Percentiles rank a stretch among this genome's conserved stretches.
These are phyloP conservation scores for Wiebesia pumilae DNA, from an alignment of 1,140 invertebrate genomes.

Conservation along the genomic window DNA sequence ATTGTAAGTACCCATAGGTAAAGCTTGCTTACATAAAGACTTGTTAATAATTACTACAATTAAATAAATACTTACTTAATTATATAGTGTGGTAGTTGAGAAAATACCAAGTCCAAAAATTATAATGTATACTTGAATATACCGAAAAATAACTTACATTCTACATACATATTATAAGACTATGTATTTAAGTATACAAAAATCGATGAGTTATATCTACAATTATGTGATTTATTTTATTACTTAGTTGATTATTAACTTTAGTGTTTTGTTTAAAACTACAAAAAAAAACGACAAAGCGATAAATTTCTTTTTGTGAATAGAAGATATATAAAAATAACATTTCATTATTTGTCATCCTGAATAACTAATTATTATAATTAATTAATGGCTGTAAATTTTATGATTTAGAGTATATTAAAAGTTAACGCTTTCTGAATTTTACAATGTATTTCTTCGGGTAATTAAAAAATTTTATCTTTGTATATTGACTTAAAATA, in stretches of 20 bases:
- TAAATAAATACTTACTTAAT: conserved; percentile 41
- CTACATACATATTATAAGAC: conserved; percentile 23
- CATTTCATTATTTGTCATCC: not conserved
- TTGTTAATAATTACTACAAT: conserved; percentile 41
- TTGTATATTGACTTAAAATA: no score
- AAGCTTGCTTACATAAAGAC: conserved; percentile 29
- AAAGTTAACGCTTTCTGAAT: no score
- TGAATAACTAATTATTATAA: not conserved
- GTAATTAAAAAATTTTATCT: no score
- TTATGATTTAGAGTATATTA: no score
- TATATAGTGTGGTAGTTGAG: conserved; percentile 30
- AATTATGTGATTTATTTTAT: conserved; percentile 12
- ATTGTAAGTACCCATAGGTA: not conserved
- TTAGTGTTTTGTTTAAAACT: conserved; percentile 2
- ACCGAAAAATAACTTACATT: conserved; percentile 29
- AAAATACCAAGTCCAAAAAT: conserved; percentile 30
- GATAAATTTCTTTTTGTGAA: not conserved
- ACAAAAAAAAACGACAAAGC: not conserved
- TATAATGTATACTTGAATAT: conserved; percentile 22
- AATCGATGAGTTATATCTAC: conserved; percentile 9
- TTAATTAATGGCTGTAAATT: not conserved
- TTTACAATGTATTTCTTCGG: no score
- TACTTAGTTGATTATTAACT: conserved; percentile 20
- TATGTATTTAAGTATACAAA: conserved; percentile 38
- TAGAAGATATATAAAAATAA: not conserved